Evolutionary conservation across 2,888 invertebrate genomes (phyloP), one percentile per base, ranked within the genome.

Genomic region (Aphodius sticticus): DNA sequence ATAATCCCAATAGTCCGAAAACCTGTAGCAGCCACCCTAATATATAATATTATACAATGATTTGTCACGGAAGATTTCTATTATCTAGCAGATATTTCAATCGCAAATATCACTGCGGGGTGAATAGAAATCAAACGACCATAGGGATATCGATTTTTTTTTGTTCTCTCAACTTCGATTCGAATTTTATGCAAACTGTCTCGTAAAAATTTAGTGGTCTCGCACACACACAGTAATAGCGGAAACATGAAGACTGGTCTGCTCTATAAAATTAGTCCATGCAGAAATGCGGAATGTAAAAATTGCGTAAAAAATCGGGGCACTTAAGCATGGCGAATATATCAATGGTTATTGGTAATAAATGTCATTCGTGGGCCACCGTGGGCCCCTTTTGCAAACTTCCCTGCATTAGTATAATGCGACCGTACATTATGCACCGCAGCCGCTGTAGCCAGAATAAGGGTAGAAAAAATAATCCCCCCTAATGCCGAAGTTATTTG

Each of bases 331-430:
- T n/a, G 76, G 77, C 37, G 37, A 72, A 79, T 79, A 79, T 77
- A 79, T 79, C 79, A 79, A 38, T 69, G 77, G 72, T 79, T 79
- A 79, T 79, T 77, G 79, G 79, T 79, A 79, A 77, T 79, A 79
- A 79, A 79, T 77, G 79, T 79, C 79, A 76, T 14, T 53, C 53
- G 69, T 70, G 53, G 53, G 53, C 3, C 53, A n/a, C 6, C 14
- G 35, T 38, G 15, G 6, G 36, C 15, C 71, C 79, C 76, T 76
- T 76, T 75, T 38, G 16, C n/a, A 70, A 70, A 69, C 79, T 74
- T 38, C 69, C 15, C 16, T 16, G 79, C 36, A 79, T 79, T 79
- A 79, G 79, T 79, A 79, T 79, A 79, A 79, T 79, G 69, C 74
- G 69, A 76, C 37, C 76, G 79, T 79, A 79, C 77, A 72, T 79